Evolutionary conservation across 2,113 vertebrate species (phyloP).

Genomic region (Chamaetylas fuelleborni): DNA sequence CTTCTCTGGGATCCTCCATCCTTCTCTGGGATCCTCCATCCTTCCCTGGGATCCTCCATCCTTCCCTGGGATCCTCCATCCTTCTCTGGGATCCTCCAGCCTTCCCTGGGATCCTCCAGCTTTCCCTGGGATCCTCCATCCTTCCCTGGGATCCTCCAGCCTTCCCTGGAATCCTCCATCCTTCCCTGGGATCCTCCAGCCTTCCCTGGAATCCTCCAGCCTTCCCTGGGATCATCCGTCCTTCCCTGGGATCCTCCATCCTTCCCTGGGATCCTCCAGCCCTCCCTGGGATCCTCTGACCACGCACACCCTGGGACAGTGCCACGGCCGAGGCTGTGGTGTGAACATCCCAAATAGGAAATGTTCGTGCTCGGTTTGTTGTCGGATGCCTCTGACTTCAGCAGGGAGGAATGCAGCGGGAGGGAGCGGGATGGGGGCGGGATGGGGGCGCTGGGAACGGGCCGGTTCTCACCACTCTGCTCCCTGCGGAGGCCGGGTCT

Average conservation of each 20-base stretch:
- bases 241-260: too few species aligned
- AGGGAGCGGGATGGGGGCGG: too few species aligned
- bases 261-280: neutral
- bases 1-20: neutral
- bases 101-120: neutral
- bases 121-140: neutral
- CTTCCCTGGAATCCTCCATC: too few species aligned
- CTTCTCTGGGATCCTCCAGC: neutral
- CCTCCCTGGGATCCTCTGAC: neutral
- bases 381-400: too few species aligned
- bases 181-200: too few species aligned
- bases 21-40: neutral
- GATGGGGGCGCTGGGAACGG: neutral
- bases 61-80: neutral
- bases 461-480: neutral
- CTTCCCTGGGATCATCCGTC: too few species aligned
- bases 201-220: too few species aligned
- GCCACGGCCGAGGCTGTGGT: too few species aligned
- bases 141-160: neutral
- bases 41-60: neutral
- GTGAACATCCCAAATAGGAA: too few species aligned
- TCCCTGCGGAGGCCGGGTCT: fast-evolving
- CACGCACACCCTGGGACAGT: too few species aligned
- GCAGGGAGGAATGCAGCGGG: too few species aligned
- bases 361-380: too few species aligned